A percentile compares a stretch with the other conserved stretches of the same genome.
Evolutionary conservation across 2,113 vertebrate species (phyloP).

Genomic region (Megatriorchis doriae): DNA sequence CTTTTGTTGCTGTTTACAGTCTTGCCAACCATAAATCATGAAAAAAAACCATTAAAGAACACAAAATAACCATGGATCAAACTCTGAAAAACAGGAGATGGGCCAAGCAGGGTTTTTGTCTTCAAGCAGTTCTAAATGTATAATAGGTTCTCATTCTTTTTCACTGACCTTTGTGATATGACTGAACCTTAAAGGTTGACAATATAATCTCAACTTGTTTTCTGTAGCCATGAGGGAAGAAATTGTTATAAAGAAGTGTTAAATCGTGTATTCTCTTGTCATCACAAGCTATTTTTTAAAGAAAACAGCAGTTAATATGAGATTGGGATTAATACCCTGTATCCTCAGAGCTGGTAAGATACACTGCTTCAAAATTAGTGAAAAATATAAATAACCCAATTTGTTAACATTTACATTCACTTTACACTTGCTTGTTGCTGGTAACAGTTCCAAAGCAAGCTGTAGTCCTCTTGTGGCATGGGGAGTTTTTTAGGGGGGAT

Average conservation of each 20-base stretch:
- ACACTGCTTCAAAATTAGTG: neutral
- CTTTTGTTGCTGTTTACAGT: neutral
- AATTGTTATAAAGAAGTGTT: neutral
- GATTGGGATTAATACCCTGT: neutral
- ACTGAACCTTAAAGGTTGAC: neutral
- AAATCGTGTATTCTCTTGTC: neutral
- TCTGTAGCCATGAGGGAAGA: neutral
- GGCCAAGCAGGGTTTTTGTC: neutral
- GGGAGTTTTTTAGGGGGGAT: neutral
- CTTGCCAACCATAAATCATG: neutral
- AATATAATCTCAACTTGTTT: neutral
- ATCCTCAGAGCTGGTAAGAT: neutral
- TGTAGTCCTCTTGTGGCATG: neutral
- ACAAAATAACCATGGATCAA: neutral
- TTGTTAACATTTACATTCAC: neutral
- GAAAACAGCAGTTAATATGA: neutral
- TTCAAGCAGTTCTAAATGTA: neutral
- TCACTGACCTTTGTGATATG: neutral
- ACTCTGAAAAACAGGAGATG: neutral
- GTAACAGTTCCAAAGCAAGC: neutral
- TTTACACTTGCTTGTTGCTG: neutral
- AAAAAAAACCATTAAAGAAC: neutral
- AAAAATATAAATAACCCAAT: neutral
- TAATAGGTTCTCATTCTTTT: neutral
- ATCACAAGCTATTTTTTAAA: neutral